A percentile compares a stretch with the other conserved stretches of the same genome.
Conservation (phyloP, 2,888 invertebrate species). For the Apoda limacodes region DNA sequence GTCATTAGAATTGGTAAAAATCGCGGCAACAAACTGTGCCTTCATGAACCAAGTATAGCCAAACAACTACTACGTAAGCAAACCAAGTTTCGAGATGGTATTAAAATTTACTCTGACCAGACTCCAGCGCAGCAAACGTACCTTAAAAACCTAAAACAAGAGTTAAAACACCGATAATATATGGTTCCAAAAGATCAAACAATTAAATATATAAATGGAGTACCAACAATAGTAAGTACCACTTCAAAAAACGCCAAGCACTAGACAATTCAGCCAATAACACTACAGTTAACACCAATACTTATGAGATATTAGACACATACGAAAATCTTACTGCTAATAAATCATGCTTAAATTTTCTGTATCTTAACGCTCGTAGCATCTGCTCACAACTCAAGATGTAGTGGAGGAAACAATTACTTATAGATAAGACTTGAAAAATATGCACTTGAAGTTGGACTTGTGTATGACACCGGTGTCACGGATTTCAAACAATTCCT, state of each 20-base stretch:
- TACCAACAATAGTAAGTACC: constrained; percentile 4
- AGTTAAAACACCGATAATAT: constrained; percentile 6
- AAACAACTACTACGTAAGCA: constrained; percentile 11
- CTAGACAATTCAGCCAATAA: neutral
- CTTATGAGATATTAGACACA: constrained; percentile 4
- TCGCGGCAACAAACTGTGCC: constrained; percentile 12
- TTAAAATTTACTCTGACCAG: constrained; percentile 13
- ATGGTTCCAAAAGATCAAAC: constrained; percentile 9
- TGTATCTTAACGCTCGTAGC: constrained; percentile 9
- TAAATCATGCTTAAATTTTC: too few species aligned
- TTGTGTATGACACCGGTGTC: constrained; percentile 8
- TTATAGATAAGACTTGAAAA: constrained; percentile 9
- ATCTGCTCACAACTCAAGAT: constrained; percentile 6
- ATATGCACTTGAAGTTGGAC: constrained; percentile 6
- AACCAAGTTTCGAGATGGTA: constrained; percentile 5
- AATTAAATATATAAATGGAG: constrained; percentile 11
- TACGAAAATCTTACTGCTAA: constrained; percentile 1
- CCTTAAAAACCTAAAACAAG: constrained; percentile 8
- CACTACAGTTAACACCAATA: neutral
- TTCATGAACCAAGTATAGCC: constrained; percentile 4
- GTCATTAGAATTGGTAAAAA: constrained; percentile 12
- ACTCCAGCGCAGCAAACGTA: constrained; percentile 11
- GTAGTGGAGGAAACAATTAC: constrained; percentile 9
- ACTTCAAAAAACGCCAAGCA: constrained; percentile 5
- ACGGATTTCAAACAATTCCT: constrained; percentile 10